These are phyloP conservation scores for Sphaeramia orbicularis DNA, from an alignment of 2,797 vertebrate species.

Conservation along the genomic window DNA sequence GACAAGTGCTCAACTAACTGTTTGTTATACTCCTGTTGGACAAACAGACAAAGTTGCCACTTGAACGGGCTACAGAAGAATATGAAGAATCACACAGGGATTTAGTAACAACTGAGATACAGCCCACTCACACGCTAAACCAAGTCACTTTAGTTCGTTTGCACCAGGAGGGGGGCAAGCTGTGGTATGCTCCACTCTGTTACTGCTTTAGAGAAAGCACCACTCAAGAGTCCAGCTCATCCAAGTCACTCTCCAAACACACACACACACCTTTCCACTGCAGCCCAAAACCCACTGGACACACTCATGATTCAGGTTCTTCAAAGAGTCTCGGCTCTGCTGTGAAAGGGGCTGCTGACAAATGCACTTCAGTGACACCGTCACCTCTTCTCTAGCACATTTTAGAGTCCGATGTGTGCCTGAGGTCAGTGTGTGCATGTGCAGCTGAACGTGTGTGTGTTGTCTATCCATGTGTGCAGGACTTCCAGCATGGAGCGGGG, in stretches of 20 bases:
- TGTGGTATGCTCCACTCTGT: slow-evolving; percentile 46
- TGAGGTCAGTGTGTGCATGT: slow-evolving; percentile 55
- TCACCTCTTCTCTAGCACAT: slow-evolving; percentile 54
- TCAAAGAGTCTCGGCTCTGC: slow-evolving; percentile 60
- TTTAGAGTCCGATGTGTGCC: slow-evolving; percentile 50
- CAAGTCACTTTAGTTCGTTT: slow-evolving; percentile 36
- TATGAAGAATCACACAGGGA: slow-evolving; percentile 64
- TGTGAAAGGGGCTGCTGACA: slow-evolving; percentile 51
- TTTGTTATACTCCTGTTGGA: slow-evolving; percentile 48
- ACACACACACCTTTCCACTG: slow-evolving; percentile 44
- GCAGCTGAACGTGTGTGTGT: slow-evolving; percentile 48
- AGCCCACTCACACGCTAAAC: slow-evolving; percentile 44
- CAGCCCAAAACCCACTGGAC: slow-evolving; percentile 51
- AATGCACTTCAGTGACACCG: slow-evolving; percentile 66
- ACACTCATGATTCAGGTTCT: slow-evolving; percentile 42
- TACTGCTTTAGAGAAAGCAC: slow-evolving; percentile 59
- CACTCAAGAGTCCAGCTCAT: slow-evolving; percentile 61
- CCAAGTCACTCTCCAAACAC: slow-evolving; percentile 11
- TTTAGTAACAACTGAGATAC: slow-evolving; percentile 68
- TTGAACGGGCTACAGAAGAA: slow-evolving; percentile 58
- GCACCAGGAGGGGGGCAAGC: slow-evolving; percentile 30
- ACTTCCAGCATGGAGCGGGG: slow-evolving; percentile 43
- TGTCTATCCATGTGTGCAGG: slow-evolving; percentile 41
- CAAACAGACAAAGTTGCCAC: slow-evolving; percentile 51
- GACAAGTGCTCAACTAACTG: slow-evolving; percentile 45